Percentiles rank a stretch among this genome's conserved stretches.
phyloP scores from a whole-genome alignment of 2,113 vertebrate species.

The Martes martes region DNA sequence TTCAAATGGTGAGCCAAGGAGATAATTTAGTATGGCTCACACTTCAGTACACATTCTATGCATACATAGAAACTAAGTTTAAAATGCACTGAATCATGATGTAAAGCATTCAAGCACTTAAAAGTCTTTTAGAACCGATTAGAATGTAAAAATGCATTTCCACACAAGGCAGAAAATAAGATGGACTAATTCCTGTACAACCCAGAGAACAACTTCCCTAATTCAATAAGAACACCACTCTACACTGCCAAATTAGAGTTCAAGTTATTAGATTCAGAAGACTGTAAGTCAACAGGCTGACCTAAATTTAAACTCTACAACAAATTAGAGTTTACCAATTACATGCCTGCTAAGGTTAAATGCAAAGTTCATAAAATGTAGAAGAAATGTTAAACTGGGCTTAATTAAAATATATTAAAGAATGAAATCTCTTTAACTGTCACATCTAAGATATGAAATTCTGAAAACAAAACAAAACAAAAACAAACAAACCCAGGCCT shows the following conservation, averaged over 20 bases:
- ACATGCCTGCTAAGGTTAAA: conserved; percentile 1
- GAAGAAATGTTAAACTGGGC: not conserved
- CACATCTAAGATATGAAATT: conserved; percentile 6
- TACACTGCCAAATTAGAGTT: not conserved
- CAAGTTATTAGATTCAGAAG: not conserved
- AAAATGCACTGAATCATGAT: not conserved
- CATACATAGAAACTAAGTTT: not conserved
- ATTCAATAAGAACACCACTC: not conserved
- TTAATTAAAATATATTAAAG: not conserved
- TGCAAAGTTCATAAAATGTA: not conserved
- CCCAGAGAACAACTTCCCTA: not conserved
- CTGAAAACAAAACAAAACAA: not conserved
- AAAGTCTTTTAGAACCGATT: not conserved
- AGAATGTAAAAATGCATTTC: not conserved
- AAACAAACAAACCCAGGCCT: not conserved
- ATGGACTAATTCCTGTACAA: not conserved
- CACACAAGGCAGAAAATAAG: not conserved
- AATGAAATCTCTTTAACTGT: not conserved
- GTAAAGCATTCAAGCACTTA: not conserved
- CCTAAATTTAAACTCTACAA: conserved; percentile 8
- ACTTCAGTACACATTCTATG: not conserved
- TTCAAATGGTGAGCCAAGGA: not conserved
- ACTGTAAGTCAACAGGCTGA: not conserved
- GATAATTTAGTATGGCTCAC: not conserved
- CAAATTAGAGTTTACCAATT: not conserved